Evolutionary conservation across 2,113 vertebrate genomes (phyloP).

Genomic region (Sorex araneus): DNA sequence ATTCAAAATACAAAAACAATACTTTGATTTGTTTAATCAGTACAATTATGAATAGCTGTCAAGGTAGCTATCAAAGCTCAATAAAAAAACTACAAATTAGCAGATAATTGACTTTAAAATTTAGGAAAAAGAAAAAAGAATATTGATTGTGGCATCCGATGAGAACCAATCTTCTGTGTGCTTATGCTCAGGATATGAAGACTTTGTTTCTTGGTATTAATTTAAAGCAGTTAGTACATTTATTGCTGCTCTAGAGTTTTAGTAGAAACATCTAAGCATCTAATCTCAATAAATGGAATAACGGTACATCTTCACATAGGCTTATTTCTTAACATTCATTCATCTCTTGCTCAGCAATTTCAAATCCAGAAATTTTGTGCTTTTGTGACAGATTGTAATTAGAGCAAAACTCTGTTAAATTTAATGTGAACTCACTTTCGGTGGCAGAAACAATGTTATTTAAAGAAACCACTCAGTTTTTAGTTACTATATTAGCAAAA

Average conservation of each 20-base stretch:
- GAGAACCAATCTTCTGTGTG: neutral
- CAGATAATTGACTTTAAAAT: neutral
- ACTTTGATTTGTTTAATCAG: neutral
- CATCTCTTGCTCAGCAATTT: neutral
- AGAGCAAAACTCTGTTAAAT: neutral
- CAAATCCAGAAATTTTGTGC: neutral
- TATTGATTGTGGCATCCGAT: neutral
- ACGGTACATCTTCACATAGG: neutral
- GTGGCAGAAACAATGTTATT: neutral
- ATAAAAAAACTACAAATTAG: neutral
- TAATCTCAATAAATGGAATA: neutral
- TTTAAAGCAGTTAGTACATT: neutral
- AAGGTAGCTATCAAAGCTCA: neutral
- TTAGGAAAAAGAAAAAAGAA: neutral
- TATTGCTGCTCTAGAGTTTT: neutral
- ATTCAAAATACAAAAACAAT: conserved; percentile 2
- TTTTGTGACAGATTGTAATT: neutral
- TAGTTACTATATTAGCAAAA: neutral
- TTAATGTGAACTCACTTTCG: neutral
- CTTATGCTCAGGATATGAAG: neutral
- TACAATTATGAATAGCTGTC: neutral
- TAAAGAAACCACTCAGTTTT: neutral
- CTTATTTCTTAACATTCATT: neutral
- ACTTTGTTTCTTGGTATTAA: neutral
- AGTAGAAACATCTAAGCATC: neutral